Percentiles rank a stretch among this genome's conserved stretches.
These are phyloP conservation scores for Rana temporaria DNA, from an alignment of 2,113 vertebrate species.

Conservation along the genomic window DNA sequence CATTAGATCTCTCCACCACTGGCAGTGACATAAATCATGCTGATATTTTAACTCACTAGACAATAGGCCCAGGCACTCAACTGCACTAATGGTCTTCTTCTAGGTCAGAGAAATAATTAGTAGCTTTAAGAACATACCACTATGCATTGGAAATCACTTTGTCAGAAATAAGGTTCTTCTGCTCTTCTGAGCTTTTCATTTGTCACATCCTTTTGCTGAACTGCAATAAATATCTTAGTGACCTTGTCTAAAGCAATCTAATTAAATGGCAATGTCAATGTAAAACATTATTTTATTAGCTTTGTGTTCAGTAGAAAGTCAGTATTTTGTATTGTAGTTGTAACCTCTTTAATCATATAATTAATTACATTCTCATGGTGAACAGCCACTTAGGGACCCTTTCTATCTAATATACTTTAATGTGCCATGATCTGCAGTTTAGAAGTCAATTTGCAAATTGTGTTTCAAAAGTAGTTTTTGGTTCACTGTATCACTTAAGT, in stretches of 20 bases:
- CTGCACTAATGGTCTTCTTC: constrained; percentile 43
- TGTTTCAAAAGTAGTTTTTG: too few relatives aligned
- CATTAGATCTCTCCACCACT: constrained; percentile 30
- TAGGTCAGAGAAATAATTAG: constrained; percentile 54
- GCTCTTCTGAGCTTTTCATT: constrained; percentile 52
- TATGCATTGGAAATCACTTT: constrained; percentile 54
- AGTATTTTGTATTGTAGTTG: constrained; percentile 43
- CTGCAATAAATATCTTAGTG: constrained; percentile 54
- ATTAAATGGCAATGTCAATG: constrained; percentile 57
- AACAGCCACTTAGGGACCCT: constrained; percentile 48
- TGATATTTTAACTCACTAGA: constrained; percentile 46
- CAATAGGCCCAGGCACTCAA: constrained; percentile 36
- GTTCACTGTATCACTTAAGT: too few relatives aligned
- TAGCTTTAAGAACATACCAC: constrained; percentile 31
- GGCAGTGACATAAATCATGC: constrained; percentile 43
- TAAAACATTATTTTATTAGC: constrained; percentile 56
- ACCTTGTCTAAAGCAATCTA: constrained; percentile 53
- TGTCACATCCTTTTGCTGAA: constrained; percentile 54
- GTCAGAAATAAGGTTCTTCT: constrained; percentile 56
- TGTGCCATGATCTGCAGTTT: constrained; percentile 29
- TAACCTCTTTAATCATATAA: constrained; percentile 55
- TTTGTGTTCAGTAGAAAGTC: constrained; percentile 50
- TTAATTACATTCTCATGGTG: constrained; percentile 54
- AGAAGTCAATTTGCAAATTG: constrained; percentile 27
- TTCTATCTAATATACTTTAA: constrained; percentile 46